Evolutionary conservation across 2,797 vertebrate genomes (phyloP), one percentile per base, ranked within the genome.

Genomic region (Tokudaia muenninki): DNA sequence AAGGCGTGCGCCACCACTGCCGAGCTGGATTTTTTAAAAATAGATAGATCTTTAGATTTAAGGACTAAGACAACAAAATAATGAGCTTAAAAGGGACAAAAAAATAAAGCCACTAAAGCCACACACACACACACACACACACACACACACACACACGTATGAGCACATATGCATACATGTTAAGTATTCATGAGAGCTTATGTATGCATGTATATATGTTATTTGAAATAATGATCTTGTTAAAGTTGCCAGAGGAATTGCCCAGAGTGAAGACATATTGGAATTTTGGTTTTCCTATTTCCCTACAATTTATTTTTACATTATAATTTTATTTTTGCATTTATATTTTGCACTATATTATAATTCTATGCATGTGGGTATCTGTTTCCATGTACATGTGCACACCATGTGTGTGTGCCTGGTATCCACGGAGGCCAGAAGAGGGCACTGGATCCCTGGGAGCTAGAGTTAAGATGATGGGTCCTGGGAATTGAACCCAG

Each of bases 51-150:
- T 63, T 24, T 86, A 74, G 34, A 77, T 84, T 88, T 91, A 89
- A 93, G 50, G 92, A 91, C 29, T 29, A 92, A 81, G 47, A 11
- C n/a, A 93, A 41, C 14, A 95, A 93, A 91, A 95, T 37, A 90
- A 93, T 78, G 34, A 74, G 65, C 14, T 77, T 65, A 47, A 95
- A 92, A 83, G 31, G 94, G 70, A 50, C 8, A 47, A 61, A 72
- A 75, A 72, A 31, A 82, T 41, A 47, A 65, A 84, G 26, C 14
- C 11, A 19, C 21, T 57, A 57, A 57, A 57, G 55, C 21, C 61
- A 63, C 61, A 24, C 59, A 10, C 24, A 37, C 34, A 55, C 34
- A 24, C 11, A 59, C 6, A 82, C 61, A 29, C 31, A 63, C 12
- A 41, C 41, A 41, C 41, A 41, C 41, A 41, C 41, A 41, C 3